Percentiles rank a stretch among this genome's conserved stretches.
Conservation (phyloP, 2,113 vertebrate species). For the Spea bombifrons region DNA sequence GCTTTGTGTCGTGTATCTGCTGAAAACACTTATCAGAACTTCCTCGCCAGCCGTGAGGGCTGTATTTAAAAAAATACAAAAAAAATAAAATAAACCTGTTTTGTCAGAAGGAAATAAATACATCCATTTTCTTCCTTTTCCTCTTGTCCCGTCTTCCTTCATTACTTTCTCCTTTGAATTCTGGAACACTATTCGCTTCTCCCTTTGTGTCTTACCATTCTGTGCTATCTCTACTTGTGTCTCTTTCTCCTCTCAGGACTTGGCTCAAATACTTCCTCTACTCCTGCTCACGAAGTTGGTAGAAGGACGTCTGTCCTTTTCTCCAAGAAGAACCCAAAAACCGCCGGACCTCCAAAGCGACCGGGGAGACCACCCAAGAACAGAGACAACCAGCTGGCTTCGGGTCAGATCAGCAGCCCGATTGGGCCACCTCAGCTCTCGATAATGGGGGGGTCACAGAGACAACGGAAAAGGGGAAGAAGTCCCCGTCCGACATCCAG, state of each 20-base stretch:
- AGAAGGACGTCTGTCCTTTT: slow-evolving; percentile 95
- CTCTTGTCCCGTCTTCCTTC: slow-evolving; percentile 16
- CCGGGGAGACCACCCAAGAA: slow-evolving; percentile 95
- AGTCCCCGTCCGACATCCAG: slow-evolving; percentile 89
- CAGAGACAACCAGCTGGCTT: slow-evolving; percentile 78
- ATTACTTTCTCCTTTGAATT: not conserved
- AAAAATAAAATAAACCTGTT: not conserved
- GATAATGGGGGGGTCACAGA: slow-evolving; percentile 71
- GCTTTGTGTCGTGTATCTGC: not conserved
- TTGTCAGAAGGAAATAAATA: slow-evolving; percentile 30
- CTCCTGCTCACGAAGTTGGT: slow-evolving; percentile 89
- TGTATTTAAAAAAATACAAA: not conserved
- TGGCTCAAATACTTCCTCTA: slow-evolving; percentile 82
- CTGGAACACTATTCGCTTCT: not conserved
- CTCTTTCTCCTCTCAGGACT: slow-evolving; percentile 68
- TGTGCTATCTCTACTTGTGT: slow-evolving; percentile 56
- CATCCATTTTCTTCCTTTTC: slow-evolving; percentile 22
- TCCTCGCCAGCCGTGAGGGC: not conserved
- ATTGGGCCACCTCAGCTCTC: slow-evolving; percentile 91
- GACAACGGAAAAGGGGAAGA: slow-evolving; percentile 85
- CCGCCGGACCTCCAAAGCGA: slow-evolving; percentile 88
- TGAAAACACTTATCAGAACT: not conserved
- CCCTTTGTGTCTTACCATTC: slow-evolving; percentile 43
- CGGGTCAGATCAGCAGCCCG: slow-evolving; percentile 79
- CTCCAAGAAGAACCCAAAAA: slow-evolving; percentile 97